Percentiles rank a stretch among this genome's conserved stretches.
Conservation (phyloP, 2,797 vertebrate species). For the Phyllotis vaccarum region DNA sequence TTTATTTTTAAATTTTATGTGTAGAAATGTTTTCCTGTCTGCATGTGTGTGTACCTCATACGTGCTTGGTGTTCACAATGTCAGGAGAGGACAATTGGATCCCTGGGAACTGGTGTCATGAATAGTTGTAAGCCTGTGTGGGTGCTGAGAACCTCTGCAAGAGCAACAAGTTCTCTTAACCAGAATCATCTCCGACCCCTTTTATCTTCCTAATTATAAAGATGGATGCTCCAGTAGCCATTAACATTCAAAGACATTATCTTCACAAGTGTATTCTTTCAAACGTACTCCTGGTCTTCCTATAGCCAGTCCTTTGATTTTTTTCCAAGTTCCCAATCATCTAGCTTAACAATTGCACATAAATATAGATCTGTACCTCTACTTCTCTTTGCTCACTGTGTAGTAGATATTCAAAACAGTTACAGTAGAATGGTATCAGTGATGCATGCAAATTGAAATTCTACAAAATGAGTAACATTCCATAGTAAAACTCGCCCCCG, state of each 20-base stretch:
- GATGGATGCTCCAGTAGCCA: background rate
- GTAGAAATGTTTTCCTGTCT: background rate
- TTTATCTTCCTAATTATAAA: background rate
- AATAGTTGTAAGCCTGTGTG: background rate
- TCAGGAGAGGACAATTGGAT: background rate
- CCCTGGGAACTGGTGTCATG: background rate
- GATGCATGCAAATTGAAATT: background rate
- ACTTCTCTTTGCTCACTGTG: background rate
- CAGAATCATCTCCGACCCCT: background rate
- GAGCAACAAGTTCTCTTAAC: background rate
- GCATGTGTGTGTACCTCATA: background rate
- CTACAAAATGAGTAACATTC: background rate
- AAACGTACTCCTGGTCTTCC: background rate
- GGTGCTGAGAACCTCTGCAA: no score
- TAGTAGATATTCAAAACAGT: background rate
- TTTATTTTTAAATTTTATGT: background rate
- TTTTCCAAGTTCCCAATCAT: background rate
- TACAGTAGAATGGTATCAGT: background rate
- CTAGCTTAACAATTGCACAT: background rate
- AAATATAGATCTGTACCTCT: background rate
- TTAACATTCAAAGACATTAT: conserved; percentile 15
- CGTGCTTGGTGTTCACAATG: background rate
- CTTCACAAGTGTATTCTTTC: background rate
- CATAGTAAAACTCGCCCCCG: background rate
- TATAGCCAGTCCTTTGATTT: background rate